Percentiles rank a stretch among this genome's conserved stretches.
Evolutionary conservation across 2,797 vertebrate species (phyloP).

Genomic region (Bryconaethiops microstoma): DNA sequence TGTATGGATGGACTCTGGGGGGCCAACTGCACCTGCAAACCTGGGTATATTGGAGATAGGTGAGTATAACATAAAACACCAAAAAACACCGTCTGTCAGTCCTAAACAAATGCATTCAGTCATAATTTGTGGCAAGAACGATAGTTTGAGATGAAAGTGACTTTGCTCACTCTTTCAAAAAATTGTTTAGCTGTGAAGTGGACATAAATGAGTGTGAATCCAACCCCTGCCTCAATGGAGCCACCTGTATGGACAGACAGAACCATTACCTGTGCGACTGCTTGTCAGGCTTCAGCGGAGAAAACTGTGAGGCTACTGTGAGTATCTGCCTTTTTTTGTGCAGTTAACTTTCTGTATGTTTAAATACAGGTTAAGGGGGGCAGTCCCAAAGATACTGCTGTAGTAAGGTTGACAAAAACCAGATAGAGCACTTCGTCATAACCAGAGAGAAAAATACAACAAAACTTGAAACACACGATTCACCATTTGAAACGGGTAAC

Average conservation of each 20-base stretch:
- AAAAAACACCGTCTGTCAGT: no score
- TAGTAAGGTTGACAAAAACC: no score
- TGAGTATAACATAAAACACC: conserved; percentile 61
- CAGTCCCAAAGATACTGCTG: no score
- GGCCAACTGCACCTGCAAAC: conserved; percentile 90
- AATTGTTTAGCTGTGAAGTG: conserved; percentile 84
- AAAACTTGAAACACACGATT: no score
- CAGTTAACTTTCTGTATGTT: neutral
- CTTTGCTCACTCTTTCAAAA: conserved; percentile 45
- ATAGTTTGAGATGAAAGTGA: neutral
- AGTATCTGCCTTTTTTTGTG: conserved; percentile 61
- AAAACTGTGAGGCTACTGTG: conserved; percentile 85
- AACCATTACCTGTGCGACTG: conserved; percentile 87
- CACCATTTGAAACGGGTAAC: no score
- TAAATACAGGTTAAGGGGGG: neutral
- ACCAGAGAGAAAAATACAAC: no score
- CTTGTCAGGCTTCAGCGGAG: conserved; percentile 82
- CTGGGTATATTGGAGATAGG: conserved; percentile 84
- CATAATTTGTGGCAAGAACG: neutral
- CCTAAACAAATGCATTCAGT: neutral
- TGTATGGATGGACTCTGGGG: conserved; percentile 79
- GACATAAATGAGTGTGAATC: conserved; percentile 86
- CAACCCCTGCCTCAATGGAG: conserved; percentile 90
- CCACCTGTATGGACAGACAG: conserved; percentile 82
- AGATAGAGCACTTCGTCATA: no score